Evolutionary conservation across 1,140 invertebrate genomes (phyloP), one percentile per base, ranked within the genome.

Genomic region (Megalopta genalis): DNA sequence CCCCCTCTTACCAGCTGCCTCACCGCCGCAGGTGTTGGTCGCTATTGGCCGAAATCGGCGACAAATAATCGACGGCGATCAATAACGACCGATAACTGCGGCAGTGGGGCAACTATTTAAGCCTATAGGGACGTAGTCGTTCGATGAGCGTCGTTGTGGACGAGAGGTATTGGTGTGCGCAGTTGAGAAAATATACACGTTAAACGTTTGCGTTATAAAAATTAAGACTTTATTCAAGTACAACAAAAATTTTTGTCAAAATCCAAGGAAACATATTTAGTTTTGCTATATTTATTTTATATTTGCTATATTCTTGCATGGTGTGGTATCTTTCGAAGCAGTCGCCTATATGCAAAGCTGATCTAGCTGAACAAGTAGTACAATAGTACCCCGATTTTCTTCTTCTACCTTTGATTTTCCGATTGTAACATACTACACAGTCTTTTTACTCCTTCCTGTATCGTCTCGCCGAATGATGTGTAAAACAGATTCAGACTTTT

Each of bases 391-490:
- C 63, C n/a, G 69, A 64, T 39, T 79, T 63, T 66, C 64, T 63
- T n/a, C 77, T 80, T 66, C 77, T 54, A 49, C 49, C 25, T 49
- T 66, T 71, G n/a, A 66, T 12, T 42, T 79, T 79, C 23, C 77
- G 49, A 70, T 79, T 72, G 39, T 69, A 66, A 18, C 63, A 80
- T 27, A 80, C 70, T 0, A 60, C 10, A 25, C 77, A 80, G 21
- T 80, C 77, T 65, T 67, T 80, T 57, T n/a, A n/a, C 69, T 73
- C 18, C 63, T 72, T 67, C 77, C 69, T 66, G 59, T 46, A 5
- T 67, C 69, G 37, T 80, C 27, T 72, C 62, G 70, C 42, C 60
- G 23, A 73, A n/a, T n/a, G n/a, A 80, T 70, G 67, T 65, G 42
- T 65, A 65, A 7, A 69, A 63, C 42, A 12, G 60, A 39, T 78